Base-by-base conservation (phyloP, 2,888 invertebrate genomes). In the Ophion ventricosus region DNA sequence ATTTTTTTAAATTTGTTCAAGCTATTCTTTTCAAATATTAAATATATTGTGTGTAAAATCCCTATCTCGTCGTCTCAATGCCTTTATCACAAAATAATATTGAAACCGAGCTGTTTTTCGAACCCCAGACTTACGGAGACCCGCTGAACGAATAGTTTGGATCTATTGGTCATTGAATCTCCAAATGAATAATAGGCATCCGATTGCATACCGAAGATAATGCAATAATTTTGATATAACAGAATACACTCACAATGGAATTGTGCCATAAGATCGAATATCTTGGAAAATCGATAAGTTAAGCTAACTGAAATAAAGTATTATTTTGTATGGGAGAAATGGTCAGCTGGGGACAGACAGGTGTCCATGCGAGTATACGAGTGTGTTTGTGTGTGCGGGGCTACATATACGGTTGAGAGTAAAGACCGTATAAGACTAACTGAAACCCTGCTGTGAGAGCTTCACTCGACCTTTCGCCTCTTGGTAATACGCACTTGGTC, bases 381-480 rank as follows among this genome's bases (percentile, higher is more conserved):
- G 66, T 35, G 25, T 66, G 56, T 35, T 17, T 49, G 49, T 14
- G 75, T 72, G 75, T 66, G 56, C 64, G 63, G 17, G 25, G n/a
- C n/a, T 63, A 54, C 74, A 56, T 59, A 40, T 49, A 49, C 5
- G 69, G 40, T 14, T 14, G 49, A 75, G 69, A 56, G 20, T 57
- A 64, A 43, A 57, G 63, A 56, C 57, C 54, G 63, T 35, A 40
- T 63, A 23, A 67, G 61, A n/a, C 66, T 67, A 54, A 29, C 67
- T 43, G 82, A 85, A 78, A 70, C 72, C 82, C 82, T 74, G 82
- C 72, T 66, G 82, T 76, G 61, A 79, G 82, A 73, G 80, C 73
- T 64, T 82, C 82, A 80, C 73, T 82, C 82, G 79, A 80, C 84
- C 82, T 82, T 85, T 80, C 76, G 73, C 82, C 85, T 85, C 74